phyloP scores from a whole-genome alignment of 2,888 invertebrate species.

The Clanis bilineata region DNA sequence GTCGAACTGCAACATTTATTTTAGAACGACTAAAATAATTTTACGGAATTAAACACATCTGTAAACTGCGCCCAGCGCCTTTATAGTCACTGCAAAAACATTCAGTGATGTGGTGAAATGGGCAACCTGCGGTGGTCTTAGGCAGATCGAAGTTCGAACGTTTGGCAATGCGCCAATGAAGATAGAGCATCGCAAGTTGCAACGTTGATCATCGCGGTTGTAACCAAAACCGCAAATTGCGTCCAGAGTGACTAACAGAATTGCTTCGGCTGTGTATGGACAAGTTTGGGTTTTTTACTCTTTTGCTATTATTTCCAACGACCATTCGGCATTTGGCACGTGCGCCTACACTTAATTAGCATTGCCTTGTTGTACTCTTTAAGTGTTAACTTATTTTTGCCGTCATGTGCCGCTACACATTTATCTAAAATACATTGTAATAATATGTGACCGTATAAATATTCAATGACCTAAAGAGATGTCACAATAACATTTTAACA shows the following conservation, averaged over 20 bases:
- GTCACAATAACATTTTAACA: neutral
- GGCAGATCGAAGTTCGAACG: conserved; percentile 5
- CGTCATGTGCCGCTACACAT: neutral
- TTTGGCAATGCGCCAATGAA: conserved; percentile 9
- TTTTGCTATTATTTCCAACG: conserved; percentile 5
- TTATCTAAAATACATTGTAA: neutral
- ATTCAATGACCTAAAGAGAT: neutral
- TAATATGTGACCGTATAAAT: neutral
- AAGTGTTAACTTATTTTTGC: neutral
- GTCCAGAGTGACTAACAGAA: conserved; percentile 6
- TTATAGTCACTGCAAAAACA: neutral
- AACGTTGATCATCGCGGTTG: conserved; percentile 7
- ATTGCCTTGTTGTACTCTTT: conserved; percentile 11
- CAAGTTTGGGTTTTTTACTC: neutral
- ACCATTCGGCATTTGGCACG: conserved; percentile 4
- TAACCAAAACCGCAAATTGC: conserved; percentile 4
- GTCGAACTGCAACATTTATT: neutral
- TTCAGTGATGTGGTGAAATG: conserved; percentile 3
- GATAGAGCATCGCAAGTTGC: conserved; percentile 1
- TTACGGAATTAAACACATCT: neutral
- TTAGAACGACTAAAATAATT: neutral
- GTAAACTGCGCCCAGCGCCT: neutral
- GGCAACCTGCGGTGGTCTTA: conserved; percentile 4
- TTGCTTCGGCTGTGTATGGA: neutral
- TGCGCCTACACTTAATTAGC: conserved; percentile 11